Evolutionary conservation across 2,797 vertebrate genomes (phyloP), one percentile per base, ranked within the genome.

Genomic region (Hybognathus amarus): DNA sequence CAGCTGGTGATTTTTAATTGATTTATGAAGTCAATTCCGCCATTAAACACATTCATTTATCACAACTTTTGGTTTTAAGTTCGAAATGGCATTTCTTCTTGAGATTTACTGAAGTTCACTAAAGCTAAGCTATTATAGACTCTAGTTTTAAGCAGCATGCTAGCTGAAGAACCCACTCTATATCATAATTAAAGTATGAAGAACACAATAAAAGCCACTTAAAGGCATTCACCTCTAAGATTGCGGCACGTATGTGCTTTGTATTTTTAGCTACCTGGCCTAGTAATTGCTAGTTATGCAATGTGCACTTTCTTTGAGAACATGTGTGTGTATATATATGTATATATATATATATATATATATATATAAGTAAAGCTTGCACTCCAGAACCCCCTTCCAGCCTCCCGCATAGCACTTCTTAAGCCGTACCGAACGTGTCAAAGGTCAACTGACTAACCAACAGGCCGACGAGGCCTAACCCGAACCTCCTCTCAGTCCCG

Each of bases 131-230:
- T 30, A 22, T 77, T 47, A 33, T 13, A 47, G 40, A 7, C 36
- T 5, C n/a, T 0, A n/a, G 3, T 59, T 1, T 40, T 59, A 59
- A 40, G 33, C 6, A 40, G 52, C 22, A 17, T 59, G 33, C 52
- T 75, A 75, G 24, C 56, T 27, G 17, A 77, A 47, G 38, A 45
- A 22, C 75, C 40, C 24, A 22, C 56, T 40, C 33, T 59, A 5
- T 38, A 63, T 30, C 10, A 45, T 64, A 77, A 77, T 77, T 77
- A 63, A 63, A 15, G 38, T 22, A 64, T 13, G 6, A 11, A 20
- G 11, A 77, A 33, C 59, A 64, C 40, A 77, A 77, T 30, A 63
- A 77, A 77, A 77, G 59, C 22, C 59, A 64, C 59, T 77, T 64
- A 45, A 45, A 33, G 40, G 47, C 24, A 64, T 77, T 47, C 59